Base-by-base conservation (phyloP, 2,888 invertebrate genomes). In the Rhamnusium bicolor region DNA sequence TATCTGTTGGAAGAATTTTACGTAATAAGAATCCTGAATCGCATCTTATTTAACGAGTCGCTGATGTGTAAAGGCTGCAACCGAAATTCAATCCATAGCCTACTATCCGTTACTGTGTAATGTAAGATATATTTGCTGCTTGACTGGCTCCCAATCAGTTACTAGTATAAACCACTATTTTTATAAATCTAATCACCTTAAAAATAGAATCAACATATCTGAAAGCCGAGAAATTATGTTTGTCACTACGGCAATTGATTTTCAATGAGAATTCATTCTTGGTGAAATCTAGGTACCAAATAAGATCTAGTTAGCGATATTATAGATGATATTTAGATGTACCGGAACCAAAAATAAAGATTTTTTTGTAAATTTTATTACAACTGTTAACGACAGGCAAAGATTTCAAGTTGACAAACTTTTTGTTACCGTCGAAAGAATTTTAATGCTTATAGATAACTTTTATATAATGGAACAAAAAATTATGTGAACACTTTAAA, bases 81-180 rank as follows among this genome's bases (percentile, higher is more conserved):
- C 86, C 86, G 87, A 88, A 88, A 88, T 85, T 84, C 85, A 86
- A 88, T 88, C 86, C 85, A 77, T 77, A 78, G 80, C 77, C 76
- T 82, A 84, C 86, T 87, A 87, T 87, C 87, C 85, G 85, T 87
- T 87, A 86, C 87, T 81, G 84, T 87, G 88, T 87, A 88, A 88
- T 85, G 86, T 86, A 87, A 87, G 88, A 86, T 87, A 87, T 83
- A 87, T 88, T 88, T 88, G 85, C 86, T 84, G 87, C 87, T 86
- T 85, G 83, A 84, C 82, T 87, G 84, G 78, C 61, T 75, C 70
- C 74, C 86, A 86, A 86, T 86, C 86, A 86, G 86, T 85, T 83
- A 84, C 84, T 84, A 85, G 84, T 84, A 73, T 81, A 83, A 83
- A 85, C 86, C 86, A 84, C 85, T 84, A 85, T 86, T 86, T 86